Conservation (phyloP, 2,797 vertebrate genomes). For the Pipistrellus pipistrellus region DNA sequence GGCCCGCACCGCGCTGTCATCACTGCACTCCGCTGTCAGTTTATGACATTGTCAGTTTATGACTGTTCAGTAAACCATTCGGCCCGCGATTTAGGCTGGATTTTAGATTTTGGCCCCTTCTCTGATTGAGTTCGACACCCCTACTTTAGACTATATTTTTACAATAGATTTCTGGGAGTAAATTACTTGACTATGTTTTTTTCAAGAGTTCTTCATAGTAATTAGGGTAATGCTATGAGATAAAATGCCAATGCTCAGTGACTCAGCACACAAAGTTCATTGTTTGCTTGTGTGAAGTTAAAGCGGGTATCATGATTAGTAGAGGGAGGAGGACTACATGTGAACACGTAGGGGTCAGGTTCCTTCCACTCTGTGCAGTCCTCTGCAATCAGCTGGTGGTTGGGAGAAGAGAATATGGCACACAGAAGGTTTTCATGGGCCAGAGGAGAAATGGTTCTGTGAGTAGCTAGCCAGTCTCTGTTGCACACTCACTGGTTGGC, state of each 20-base stretch:
- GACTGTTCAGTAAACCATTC: too few relatives aligned
- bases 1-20: too few relatives aligned
- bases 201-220: constrained; percentile 10
- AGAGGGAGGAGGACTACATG: not conserved
- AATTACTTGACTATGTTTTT: not conserved
- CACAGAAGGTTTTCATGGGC: not conserved
- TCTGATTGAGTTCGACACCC: too few relatives aligned
- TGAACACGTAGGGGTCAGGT: not conserved
- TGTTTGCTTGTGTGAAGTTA: not conserved
- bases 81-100: too few relatives aligned
- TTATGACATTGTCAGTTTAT: too few relatives aligned
- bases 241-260: not conserved
- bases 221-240: not conserved
- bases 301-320: too few relatives aligned
- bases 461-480: not conserved
- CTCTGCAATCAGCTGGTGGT: not conserved
- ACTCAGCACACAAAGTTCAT: not conserved
- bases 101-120: too few relatives aligned
- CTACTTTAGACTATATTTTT: constrained; percentile 42
- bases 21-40: too few relatives aligned
- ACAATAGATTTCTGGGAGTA: constrained; percentile 2
- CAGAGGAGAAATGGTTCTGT: not conserved
- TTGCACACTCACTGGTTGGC: not conserved
- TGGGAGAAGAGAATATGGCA: not conserved
- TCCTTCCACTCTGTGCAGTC: not conserved